phyloP scores from a whole-genome alignment of 2,797 vertebrate genomes.

The Carapus acus region DNA sequence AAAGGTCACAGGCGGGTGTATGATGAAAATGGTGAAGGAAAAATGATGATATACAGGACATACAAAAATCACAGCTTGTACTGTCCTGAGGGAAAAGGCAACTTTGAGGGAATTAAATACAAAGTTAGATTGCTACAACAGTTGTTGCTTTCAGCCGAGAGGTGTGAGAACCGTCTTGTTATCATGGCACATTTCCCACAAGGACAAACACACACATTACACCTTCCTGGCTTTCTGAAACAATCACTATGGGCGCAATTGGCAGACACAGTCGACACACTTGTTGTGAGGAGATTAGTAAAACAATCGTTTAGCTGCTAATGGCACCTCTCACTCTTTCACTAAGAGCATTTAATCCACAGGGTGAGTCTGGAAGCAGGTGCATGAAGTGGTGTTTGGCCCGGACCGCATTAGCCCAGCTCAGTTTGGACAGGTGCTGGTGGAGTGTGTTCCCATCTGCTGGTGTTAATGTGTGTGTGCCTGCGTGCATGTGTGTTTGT shows the following conservation, averaged over 20 bases:
- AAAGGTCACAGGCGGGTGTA: no score
- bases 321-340: constrained; percentile 16
- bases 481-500: constrained; percentile 6
- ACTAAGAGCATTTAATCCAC: constrained; percentile 58
- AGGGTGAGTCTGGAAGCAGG: constrained; percentile 41
- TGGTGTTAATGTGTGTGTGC: constrained; percentile 10
- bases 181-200: constrained; percentile 29
- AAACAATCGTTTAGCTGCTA: constrained; percentile 39
- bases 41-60: no score
- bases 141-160: no score
- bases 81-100: no score
- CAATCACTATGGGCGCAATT: constrained; percentile 63
- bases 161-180: background rate
- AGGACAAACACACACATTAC: constrained; percentile 33
- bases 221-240: constrained; percentile 63
- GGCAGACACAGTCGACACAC: constrained; percentile 59
- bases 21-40: no score
- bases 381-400: constrained; percentile 43
- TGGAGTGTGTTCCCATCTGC: constrained; percentile 20
- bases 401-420: constrained; percentile 41
- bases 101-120: no score
- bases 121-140: no score
- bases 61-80: no score
- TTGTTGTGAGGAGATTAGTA: constrained; percentile 35
- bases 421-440: constrained; percentile 41